phyloP scores from a whole-genome alignment of 2,888 invertebrate genomes.

The Lasioglossum zephyrum region DNA sequence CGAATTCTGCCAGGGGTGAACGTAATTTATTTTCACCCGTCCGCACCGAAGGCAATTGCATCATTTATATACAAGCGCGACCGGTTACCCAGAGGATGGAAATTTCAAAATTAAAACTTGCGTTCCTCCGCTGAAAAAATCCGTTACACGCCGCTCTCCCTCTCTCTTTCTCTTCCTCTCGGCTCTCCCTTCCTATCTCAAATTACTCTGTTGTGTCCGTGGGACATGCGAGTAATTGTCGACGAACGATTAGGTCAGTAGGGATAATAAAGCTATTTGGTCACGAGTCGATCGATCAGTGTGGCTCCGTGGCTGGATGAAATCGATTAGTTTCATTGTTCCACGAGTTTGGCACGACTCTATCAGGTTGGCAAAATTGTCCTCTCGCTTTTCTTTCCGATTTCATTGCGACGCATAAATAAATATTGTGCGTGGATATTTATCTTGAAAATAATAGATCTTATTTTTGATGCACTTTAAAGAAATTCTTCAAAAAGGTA shows the following conservation, averaged over 20 bases:
- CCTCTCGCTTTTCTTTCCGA: not conserved
- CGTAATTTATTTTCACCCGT: slow-evolving; percentile 59
- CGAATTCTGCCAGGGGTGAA: slow-evolving; percentile 33
- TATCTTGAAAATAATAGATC: not conserved
- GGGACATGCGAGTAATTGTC: slow-evolving; percentile 4
- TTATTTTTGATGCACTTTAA: not conserved
- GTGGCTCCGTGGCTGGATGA: not conserved
- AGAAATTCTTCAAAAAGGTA: not conserved
- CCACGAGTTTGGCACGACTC: not conserved
- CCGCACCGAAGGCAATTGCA: slow-evolving; percentile 60
- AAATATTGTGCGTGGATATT: not conserved
- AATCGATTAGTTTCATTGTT: slow-evolving; percentile 9
- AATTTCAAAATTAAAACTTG: slow-evolving; percentile 53
- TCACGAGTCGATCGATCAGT: not conserved
- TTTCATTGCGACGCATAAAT: not conserved
- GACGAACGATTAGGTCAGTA: not conserved
- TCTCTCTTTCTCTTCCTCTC: no score
- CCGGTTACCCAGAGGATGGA: slow-evolving; percentile 21
- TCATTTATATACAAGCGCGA: slow-evolving; percentile 53
- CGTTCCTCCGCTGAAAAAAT: not conserved
- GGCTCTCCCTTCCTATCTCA: not conserved
- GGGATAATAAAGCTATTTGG: slow-evolving; percentile 3
- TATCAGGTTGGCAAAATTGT: not conserved
- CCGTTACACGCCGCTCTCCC: not conserved
- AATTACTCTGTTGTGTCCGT: not conserved